Base-by-base conservation (phyloP, 2,113 vertebrate species). In the Pedetes capensis region DNA sequence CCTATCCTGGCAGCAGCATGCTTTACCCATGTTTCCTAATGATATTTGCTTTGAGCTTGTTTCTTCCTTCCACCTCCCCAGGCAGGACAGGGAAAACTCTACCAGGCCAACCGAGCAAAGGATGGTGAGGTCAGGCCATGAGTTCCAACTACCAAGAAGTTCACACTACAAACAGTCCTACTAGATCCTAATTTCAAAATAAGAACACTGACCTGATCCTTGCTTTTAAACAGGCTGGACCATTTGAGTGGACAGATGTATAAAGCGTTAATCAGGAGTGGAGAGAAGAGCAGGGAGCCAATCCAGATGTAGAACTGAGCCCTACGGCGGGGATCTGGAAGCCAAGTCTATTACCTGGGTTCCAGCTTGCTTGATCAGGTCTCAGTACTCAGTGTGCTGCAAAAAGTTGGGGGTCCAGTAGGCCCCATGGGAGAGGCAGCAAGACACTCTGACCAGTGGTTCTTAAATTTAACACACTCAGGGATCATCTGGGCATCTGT, bases 171-270 rank as follows among this genome's bases (percentile, higher is more conserved):
- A 42, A 59, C 17, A 37, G 61, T 64, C 79, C 59, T 25, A 10
- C 49, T 20, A 29, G 39, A 71, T 57, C 64, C 63, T 68, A 39
- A 91, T 27, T 85, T 88, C 22, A 25, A 71, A 87, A 86, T 6
- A 39, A 81, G 37, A 63, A 6, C 18, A 25, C 9, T 7, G 17
- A 53, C 79, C 25, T n/a, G 86, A 75, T 34, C 61, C 47, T 27
- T n/a, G 66, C 42, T 25, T 32, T 51, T 16, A 47, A 87, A 66
- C 14, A 23, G 3, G 11, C 55, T 37, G 69, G 61, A 75, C 72
- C 32, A 78, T 74, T 23, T 57, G 13, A 79, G 39, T 10, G 55
- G 59, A 59, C 47, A 39, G 44, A 9, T 29, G 23, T 2, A 76
- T 9, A 42, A 57, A 16, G 32, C 25, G 22, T 64, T 34, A 20